These are phyloP conservation scores for Cylas formicarius DNA, from an alignment of 1,140 invertebrate genomes.

Conservation along the genomic window DNA sequence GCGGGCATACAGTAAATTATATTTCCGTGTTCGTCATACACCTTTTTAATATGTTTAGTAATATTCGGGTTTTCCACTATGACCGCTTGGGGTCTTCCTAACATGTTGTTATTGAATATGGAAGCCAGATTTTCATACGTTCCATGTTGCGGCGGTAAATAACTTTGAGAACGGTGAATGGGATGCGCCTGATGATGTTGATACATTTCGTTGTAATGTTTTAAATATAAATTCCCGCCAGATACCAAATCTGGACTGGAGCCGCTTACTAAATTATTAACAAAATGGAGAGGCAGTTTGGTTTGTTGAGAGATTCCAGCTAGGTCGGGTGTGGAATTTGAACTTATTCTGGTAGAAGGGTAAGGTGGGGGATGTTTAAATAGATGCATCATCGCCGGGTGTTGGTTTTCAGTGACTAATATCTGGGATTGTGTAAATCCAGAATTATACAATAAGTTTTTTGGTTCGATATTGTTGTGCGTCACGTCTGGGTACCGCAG, in stretches of 20 bases:
- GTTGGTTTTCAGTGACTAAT: conserved; percentile 30
- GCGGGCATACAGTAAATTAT: conserved; percentile 54
- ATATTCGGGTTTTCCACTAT: conserved; percentile 43
- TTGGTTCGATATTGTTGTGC: conserved; percentile 45
- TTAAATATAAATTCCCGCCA: conserved; percentile 48
- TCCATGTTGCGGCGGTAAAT: conserved; percentile 52
- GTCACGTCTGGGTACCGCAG: conserved; percentile 56
- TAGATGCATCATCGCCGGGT: conserved; percentile 56
- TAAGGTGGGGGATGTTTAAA: conserved; percentile 80
- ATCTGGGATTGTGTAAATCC: conserved; percentile 32
- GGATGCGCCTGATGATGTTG: conserved; percentile 38
- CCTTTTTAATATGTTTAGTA: conserved; percentile 52
- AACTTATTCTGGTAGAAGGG: conserved; percentile 54
- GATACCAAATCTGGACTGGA: conserved; percentile 73
- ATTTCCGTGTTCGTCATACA: conserved; percentile 52
- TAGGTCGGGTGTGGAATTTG: conserved; percentile 64
- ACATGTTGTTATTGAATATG: conserved; percentile 41
- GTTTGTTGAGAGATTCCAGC: conserved; percentile 54
- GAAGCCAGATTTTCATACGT: conserved; percentile 63
- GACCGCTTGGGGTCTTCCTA: conserved; percentile 34
- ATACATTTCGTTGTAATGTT: conserved; percentile 32
- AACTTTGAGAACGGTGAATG: conserved; percentile 46
- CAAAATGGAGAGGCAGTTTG: conserved; percentile 31
- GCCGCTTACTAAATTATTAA: conserved; percentile 54
- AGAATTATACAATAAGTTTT: conserved; percentile 28